A percentile compares a stretch with the other conserved stretches of the same genome.
Conservation (phyloP, 2,888 invertebrate genomes). For the Amphiduros pacificus region DNA sequence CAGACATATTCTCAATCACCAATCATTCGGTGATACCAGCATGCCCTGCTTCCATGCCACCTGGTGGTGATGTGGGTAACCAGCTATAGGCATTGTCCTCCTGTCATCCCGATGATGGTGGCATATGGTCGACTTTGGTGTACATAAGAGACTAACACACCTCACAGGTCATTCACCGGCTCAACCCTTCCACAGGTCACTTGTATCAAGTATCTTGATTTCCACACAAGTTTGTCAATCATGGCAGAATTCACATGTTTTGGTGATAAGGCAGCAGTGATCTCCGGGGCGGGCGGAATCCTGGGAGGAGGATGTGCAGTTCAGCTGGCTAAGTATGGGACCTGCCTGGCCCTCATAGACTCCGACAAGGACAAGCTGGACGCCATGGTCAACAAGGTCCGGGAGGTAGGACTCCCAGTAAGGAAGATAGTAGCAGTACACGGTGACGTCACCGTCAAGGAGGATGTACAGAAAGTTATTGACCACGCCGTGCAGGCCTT, state of each 20-base stretch:
- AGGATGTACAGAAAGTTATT: neutral
- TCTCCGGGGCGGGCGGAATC: neutral
- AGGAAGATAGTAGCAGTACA: neutral
- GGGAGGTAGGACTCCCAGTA: neutral
- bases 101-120: too few species aligned
- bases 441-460: neutral
- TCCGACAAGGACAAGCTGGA: neutral
- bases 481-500: neutral
- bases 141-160: too few species aligned
- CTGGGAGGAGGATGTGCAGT: constrained; percentile 3
- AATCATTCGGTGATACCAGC: too few species aligned
- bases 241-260: constrained; percentile 1
- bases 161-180: too few species aligned
- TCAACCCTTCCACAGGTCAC: too few species aligned
- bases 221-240: too few species aligned
- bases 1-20: too few species aligned
- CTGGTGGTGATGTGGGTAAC: too few species aligned
- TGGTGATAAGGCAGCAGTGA: neutral
- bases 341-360: neutral
- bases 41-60: too few species aligned
- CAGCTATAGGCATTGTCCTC: too few species aligned
- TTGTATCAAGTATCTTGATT: too few species aligned
- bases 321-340: neutral
- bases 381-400: constrained; percentile 1
- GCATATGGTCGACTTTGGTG: too few species aligned